phyloP scores from a whole-genome alignment of 2,113 vertebrate species.

The Actenoides hombroni region DNA sequence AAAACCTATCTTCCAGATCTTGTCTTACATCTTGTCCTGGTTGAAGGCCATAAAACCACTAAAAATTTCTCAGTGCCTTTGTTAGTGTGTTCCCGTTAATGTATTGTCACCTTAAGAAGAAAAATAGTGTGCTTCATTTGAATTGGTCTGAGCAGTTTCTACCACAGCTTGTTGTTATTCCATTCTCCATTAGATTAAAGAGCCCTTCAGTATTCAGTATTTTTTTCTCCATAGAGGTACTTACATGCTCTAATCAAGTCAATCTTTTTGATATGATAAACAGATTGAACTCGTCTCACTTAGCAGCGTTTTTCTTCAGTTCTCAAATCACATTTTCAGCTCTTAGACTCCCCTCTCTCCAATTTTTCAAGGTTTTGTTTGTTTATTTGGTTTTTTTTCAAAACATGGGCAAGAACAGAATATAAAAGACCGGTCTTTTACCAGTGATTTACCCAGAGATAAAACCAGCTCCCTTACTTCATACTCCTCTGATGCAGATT shows the following conservation, averaged over 20 bases:
- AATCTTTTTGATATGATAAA: slow-evolving; percentile 50
- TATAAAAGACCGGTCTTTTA: neutral
- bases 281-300: slow-evolving; percentile 42
- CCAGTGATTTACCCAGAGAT: neutral
- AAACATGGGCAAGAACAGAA: neutral
- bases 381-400: neutral
- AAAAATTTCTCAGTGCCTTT: neutral
- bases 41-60: neutral
- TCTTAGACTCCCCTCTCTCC: neutral
- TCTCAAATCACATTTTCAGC: slow-evolving; percentile 35
- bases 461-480: neutral
- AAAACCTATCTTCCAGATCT: neutral
- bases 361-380: neutral
- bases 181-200: neutral
- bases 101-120: neutral
- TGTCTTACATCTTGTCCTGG: neutral
- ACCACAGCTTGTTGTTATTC: neutral
- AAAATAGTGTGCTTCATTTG: neutral
- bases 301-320: slow-evolving; percentile 30
- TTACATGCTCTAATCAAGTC: slow-evolving; percentile 38
- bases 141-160: slow-evolving; percentile 10
- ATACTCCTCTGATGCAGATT: neutral
- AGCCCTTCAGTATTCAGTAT: slow-evolving; percentile 28
- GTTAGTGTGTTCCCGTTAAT: neutral
- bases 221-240: neutral